These are phyloP conservation scores for Bos javanicus DNA, from an alignment of 2,113 vertebrate species.

Conservation along the genomic window DNA sequence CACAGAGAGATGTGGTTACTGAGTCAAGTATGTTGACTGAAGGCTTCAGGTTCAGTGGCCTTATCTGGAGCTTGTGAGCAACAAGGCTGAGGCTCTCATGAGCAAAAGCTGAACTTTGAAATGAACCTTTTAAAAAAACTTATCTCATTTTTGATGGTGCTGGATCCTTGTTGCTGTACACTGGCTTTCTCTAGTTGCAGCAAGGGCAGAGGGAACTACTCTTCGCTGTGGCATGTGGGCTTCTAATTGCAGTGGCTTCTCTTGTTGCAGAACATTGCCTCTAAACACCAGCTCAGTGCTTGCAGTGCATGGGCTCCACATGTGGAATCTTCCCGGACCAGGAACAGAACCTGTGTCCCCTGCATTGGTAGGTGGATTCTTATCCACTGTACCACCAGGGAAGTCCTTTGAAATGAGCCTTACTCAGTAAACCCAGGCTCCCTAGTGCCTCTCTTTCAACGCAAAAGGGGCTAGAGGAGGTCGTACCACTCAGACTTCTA, in stretches of 20 bases:
- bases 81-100: not conserved
- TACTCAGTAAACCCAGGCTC: not conserved
- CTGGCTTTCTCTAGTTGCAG: not conserved
- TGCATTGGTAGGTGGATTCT: not conserved
- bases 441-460: not conserved
- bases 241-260: not conserved
- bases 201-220: not conserved
- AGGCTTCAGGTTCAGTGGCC: not conserved
- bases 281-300: not conserved
- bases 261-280: not conserved
- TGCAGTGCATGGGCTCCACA: not conserved
- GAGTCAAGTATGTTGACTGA: fast-evolving
- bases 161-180: not conserved
- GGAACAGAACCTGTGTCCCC: not conserved
- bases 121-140: not conserved
- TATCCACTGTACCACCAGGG: not conserved
- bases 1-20: not conserved
- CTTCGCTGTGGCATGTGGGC: not conserved
- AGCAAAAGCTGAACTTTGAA: not conserved
- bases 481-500: not conserved
- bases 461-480: not conserved
- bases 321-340: not conserved
- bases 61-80: not conserved
- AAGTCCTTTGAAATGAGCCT: not conserved
- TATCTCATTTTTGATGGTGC: not conserved